Evolutionary conservation across 2,797 vertebrate genomes (phyloP).

Genomic region (Hipposideros larvatus): DNA sequence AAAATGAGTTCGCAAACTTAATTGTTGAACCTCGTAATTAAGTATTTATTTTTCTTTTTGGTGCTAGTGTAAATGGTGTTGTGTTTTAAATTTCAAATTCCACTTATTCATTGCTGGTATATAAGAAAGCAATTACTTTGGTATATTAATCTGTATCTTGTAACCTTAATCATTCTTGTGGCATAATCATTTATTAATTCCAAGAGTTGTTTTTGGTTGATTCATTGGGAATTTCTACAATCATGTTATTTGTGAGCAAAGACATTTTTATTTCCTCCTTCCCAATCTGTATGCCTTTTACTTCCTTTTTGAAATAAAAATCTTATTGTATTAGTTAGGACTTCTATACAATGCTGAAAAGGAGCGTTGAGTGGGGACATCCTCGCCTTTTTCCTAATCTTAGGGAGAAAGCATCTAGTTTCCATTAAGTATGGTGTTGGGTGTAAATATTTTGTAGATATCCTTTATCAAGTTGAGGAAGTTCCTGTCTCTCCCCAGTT

Average conservation of each 20-base stretch:
- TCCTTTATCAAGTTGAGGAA: not conserved
- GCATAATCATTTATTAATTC: not conserved
- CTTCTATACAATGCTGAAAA: not conserved
- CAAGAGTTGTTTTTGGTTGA: not conserved
- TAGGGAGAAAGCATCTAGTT: not conserved
- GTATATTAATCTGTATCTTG: not conserved
- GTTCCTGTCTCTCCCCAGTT: not conserved
- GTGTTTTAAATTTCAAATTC: constrained; percentile 46
- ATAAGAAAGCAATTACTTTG: not conserved
- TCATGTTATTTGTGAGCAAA: not conserved
- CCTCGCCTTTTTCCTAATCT: not conserved
- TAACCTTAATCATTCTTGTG: not conserved
- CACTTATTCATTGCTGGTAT: not conserved
- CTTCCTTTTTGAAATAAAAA: not conserved
- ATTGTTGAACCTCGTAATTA: not conserved
- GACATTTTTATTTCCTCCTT: not conserved
- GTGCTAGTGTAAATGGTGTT: not conserved
- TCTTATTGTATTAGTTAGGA: not conserved
- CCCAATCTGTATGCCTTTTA: not conserved
- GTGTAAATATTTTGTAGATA: not conserved
- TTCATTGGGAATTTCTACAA: constrained; percentile 1
- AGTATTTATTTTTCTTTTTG: not conserved
- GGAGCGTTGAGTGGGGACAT: not conserved
- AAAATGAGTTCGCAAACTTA: no score
- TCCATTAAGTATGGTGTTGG: not conserved